These are phyloP conservation scores for Hydriomena furcata DNA, from an alignment of 2,888 invertebrate genomes.

Conservation along the genomic window DNA sequence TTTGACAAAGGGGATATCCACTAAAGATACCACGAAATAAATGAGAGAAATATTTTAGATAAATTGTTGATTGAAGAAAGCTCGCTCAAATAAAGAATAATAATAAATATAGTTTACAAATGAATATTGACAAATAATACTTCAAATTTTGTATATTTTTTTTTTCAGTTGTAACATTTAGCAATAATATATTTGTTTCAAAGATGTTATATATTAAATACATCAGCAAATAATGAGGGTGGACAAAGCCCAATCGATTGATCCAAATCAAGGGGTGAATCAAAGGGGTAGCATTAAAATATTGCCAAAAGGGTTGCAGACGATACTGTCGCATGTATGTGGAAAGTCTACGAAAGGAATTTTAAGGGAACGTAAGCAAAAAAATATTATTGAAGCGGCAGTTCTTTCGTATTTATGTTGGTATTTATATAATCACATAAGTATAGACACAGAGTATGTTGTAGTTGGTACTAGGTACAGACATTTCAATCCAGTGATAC, in stretches of 20 bases:
- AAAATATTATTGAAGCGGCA: slow-evolving; percentile 9
- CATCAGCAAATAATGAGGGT: slow-evolving; percentile 74
- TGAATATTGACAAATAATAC: background rate
- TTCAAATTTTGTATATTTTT: background rate
- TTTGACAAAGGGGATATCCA: background rate
- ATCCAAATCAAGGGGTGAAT: slow-evolving; percentile 61
- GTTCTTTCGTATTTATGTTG: slow-evolving; percentile 2
- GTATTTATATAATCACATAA: slow-evolving; percentile 6
- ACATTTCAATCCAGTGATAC: background rate
- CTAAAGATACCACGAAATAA: too few relatives aligned
- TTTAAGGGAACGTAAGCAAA: slow-evolving; percentile 16
- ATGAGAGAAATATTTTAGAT: too few relatives aligned
- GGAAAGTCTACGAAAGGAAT: slow-evolving; percentile 18
- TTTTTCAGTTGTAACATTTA: background rate
- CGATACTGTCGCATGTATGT: slow-evolving; percentile 32
- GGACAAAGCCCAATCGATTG: slow-evolving; percentile 73
- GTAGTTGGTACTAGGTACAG: background rate
- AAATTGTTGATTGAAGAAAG: too few relatives aligned
- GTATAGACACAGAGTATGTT: background rate
- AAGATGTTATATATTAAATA: slow-evolving; percentile 32
- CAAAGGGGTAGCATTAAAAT: slow-evolving; percentile 74
- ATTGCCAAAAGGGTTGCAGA: slow-evolving; percentile 63
- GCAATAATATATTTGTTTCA: background rate
- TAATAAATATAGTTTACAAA: too few relatives aligned
- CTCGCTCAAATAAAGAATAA: too few relatives aligned